Evolutionary conservation across 2,113 vertebrate genomes (phyloP), one percentile per base, ranked within the genome.

Genomic region (Periophthalmus modestus): DNA sequence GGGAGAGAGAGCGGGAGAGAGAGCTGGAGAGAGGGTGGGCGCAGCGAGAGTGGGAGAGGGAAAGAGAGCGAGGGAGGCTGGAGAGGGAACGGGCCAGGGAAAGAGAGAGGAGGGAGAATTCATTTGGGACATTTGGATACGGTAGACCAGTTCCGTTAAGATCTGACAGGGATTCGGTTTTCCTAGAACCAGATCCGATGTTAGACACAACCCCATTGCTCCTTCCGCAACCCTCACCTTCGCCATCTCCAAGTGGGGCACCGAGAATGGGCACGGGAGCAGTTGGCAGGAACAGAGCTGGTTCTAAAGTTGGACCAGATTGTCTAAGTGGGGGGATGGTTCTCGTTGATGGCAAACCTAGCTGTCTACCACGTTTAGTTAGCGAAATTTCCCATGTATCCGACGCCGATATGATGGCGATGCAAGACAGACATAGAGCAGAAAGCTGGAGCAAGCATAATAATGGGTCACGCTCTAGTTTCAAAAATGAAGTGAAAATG

Each of bases 151-250:
- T 87, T 66, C 89, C 90, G 62, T 66, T 89, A 23, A 83, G 82
- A 15, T 89, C 87, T 6, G 90, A 90, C 7, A 83, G 88, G 73
- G 88, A 92, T 69, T 91, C 89, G 1, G 90, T 91, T 36, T 92
- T 92, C 73, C 80, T 91, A 72, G 91, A 92, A 14, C 71, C 86
- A 0, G 92, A 94, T 7, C 90, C 87, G 28, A 88, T 85, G 52
- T 69, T 89, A n/a, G 94, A 94, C 81, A 93, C 92, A 0, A 83
- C 88, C 2, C 93, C 93, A 5, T 81, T 94, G 58, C 79, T 94
- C 34, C 85, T 81, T 3, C 79, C 91, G 6, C 90, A 90, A 61
- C 82, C 89, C 2, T 83, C 91, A 24, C 90, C 92, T 14, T 89
- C 83, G 9, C 91, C 91, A 13, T 89, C 86, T 39, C 89, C 89